phyloP scores from a whole-genome alignment of 2,888 invertebrate species.

The Amphipoea oculea region DNA sequence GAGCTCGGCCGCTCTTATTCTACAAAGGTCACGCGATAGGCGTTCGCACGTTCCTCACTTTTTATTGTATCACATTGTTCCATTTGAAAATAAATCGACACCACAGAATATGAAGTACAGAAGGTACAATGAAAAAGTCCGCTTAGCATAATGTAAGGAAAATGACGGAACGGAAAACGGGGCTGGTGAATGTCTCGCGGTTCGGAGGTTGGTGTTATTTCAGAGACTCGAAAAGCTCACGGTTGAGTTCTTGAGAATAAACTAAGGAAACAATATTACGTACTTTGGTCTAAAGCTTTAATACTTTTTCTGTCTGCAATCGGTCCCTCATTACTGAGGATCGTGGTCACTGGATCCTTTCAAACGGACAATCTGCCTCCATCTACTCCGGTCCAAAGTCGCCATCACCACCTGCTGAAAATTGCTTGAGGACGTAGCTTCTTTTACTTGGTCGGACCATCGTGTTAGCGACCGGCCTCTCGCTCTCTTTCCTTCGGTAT shows the following conservation, averaged over 20 bases:
- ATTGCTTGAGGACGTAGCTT: no score
- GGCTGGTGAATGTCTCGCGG: neutral
- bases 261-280: neutral
- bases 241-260: neutral
- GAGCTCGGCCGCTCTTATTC: slow-evolving; percentile 55
- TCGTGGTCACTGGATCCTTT: no score
- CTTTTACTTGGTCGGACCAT: no score
- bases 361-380: no score
- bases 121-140: slow-evolving; percentile 24
- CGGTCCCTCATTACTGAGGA: no score
- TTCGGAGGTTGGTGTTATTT: slow-evolving; percentile 7
- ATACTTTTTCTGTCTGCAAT: no score
- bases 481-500: no score
- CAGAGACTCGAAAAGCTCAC: neutral
- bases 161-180: neutral
- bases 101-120: slow-evolving; percentile 34
- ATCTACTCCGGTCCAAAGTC: no score
- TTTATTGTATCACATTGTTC: slow-evolving; percentile 72
- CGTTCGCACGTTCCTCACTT: slow-evolving; percentile 65
- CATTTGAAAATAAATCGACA: slow-evolving; percentile 70
- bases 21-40: slow-evolving; percentile 70
- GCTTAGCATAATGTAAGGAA: slow-evolving; percentile 43
- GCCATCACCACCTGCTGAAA: no score
- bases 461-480: no score
- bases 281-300: neutral